Base-by-base conservation (phyloP, 1,140 invertebrate genomes). In the Drepana arcuata region DNA sequence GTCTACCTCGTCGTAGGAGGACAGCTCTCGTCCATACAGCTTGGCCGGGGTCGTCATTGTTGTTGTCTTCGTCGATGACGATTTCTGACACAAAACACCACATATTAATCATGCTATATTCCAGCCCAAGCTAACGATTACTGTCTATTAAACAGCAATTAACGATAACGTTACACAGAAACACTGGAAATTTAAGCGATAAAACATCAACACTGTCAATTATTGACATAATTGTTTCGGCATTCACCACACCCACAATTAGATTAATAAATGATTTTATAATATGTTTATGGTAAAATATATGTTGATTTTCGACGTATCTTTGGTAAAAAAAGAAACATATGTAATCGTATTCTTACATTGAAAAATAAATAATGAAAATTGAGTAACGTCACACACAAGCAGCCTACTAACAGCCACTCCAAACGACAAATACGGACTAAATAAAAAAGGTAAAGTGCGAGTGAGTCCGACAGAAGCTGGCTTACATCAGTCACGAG, bases 1-100 rank as follows among this genome's bases (percentile, higher is more conserved):
- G 82, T 99, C 96, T 60, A 98, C 90, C 75, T 98, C 95, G 69
- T 97, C 95, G 74, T 97, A 98, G 52, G 93, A 91, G 54, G 93
- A 94, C 50, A 98, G 83, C 82, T 98, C 95, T 81, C 95, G 94
- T 49, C 95, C 95, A 81, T 95, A 97, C 44, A 97, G 75, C 80
- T 95, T 96, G 44, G 92, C 91, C 54, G 92, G 90, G 44, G 92
- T 93, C 75, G 94, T 95, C 86, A 93, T 93, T 70, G 91, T 93
- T 28, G 92, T 93, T 60, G 91, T 94, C 74, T 91, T 94, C 49
- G 92, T 94, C 43, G 90, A 91, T 48, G 92, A 91, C 55, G 93
- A 91, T 70, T 92, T 94, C 92, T 94, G 87, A 67, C 43, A 50
- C 37, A 74, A 63, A 58, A 65, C 56, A 66, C 49, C 34, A 46